phyloP scores from a whole-genome alignment of 37 sponge, comb jelly and placozoan genomes.

The Petrosia ficiformis region DNA sequence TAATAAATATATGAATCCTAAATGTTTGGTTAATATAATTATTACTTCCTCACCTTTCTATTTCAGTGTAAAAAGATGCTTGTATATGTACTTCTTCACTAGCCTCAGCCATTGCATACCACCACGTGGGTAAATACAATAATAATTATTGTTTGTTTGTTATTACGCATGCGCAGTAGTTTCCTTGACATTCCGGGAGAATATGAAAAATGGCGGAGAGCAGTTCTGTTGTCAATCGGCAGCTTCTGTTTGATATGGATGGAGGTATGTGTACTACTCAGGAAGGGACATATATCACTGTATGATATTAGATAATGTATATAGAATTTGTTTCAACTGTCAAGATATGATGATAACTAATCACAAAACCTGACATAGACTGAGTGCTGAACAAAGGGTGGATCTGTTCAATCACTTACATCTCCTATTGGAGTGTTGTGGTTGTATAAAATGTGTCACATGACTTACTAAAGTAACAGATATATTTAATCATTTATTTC shows the following conservation, averaged over 20 bases:
- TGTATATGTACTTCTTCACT: constrained; percentile 39
- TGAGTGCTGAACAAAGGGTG: too few relatives aligned
- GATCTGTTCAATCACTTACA: too few relatives aligned
- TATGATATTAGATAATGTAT: too few relatives aligned
- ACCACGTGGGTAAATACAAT: constrained; percentile 5
- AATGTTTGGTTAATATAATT: too few relatives aligned
- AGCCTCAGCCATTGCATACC: not conserved
- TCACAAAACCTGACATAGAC: too few relatives aligned
- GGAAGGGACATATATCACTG: too few relatives aligned
- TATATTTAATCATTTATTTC: too few relatives aligned
- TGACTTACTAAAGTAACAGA: too few relatives aligned
- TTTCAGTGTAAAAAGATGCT: constrained; percentile 36
- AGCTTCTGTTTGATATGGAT: constrained; percentile 1
- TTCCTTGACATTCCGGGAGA: constrained; percentile 16
- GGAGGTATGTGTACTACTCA: not conserved
- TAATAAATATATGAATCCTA: not conserved
- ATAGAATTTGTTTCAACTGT: too few relatives aligned
- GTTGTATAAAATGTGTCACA: too few relatives aligned
- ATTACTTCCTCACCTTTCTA: constrained; percentile 10
- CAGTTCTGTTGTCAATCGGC: not conserved
- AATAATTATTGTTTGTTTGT: not conserved
- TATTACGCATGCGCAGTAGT: constrained; percentile 56
- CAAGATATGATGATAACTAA: too few relatives aligned
- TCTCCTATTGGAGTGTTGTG: too few relatives aligned
- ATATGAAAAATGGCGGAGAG: constrained; percentile 62